Evolutionary conservation across 2,113 vertebrate genomes (phyloP).

Genomic region (Phocoena sinus): DNA sequence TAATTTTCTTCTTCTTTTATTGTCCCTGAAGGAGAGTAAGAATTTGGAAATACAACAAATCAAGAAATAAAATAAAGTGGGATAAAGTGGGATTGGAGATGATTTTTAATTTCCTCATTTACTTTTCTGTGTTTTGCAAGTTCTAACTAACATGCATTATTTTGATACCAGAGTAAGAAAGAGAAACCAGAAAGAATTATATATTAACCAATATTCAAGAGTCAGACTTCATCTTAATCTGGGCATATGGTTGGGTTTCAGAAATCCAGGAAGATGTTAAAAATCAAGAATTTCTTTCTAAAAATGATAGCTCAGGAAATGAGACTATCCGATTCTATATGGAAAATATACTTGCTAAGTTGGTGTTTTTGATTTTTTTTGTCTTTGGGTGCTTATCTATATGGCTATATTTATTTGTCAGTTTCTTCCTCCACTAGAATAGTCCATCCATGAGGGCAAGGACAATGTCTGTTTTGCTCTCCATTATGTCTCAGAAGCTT

Average conservation of each 20-base stretch:
- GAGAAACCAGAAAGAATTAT: neutral
- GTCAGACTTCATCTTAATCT: neutral
- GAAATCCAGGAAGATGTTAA: neutral
- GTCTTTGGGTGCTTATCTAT: neutral
- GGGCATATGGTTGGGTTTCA: neutral
- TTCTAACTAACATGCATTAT: neutral
- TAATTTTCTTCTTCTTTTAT: neutral
- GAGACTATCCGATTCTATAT: neutral
- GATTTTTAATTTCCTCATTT: neutral
- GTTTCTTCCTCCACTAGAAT: neutral
- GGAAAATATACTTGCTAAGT: neutral
- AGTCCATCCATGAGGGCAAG: neutral
- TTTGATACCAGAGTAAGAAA: neutral
- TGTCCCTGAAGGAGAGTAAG: neutral
- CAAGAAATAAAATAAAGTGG: neutral
- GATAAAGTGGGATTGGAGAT: neutral
- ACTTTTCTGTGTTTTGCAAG: neutral
- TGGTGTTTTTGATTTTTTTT: neutral
- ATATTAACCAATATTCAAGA: neutral
- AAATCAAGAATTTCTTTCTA: neutral
- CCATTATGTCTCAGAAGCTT: neutral
- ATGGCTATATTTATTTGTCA: neutral
- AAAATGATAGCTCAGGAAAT: neutral
- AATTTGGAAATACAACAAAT: constrained; percentile 14
- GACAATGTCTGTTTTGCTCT: neutral